These are phyloP conservation scores for Passerina amoena DNA, from an alignment of 2,113 vertebrate genomes.

Conservation along the genomic window DNA sequence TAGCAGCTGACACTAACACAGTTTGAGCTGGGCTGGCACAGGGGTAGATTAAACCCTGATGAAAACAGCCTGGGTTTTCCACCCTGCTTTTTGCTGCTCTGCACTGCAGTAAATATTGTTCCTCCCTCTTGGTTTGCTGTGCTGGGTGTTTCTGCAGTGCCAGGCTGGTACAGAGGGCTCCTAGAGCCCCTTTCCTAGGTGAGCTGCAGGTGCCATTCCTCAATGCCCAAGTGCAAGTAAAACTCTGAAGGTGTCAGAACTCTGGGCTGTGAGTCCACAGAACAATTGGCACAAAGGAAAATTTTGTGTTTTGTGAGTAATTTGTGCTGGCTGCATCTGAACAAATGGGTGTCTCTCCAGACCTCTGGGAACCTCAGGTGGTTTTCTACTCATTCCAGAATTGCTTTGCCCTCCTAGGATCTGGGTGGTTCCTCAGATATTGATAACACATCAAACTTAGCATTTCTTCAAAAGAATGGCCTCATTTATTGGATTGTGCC, in stretches of 20 bases:
- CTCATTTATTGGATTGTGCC: not conserved
- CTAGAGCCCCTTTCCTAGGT: not conserved
- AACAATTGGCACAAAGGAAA: not conserved
- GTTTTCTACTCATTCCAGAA: not conserved
- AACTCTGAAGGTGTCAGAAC: not conserved
- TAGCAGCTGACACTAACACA: not conserved
- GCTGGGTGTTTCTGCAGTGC: not conserved
- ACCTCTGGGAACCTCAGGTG: not conserved
- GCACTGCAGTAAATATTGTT: not conserved
- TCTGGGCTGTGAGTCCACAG: not conserved
- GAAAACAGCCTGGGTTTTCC: not conserved
- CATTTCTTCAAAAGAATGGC: not conserved
- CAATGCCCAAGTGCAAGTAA: not conserved
- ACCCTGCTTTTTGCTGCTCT: not conserved
- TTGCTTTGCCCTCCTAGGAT: not conserved
- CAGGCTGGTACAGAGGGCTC: not conserved
- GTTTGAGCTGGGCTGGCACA: not conserved
- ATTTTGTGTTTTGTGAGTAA: accelerated
- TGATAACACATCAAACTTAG: not conserved
- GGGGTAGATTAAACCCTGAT: not conserved
- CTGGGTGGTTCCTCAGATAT: not conserved
- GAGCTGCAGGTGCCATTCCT: not conserved
- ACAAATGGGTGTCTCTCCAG: not conserved
- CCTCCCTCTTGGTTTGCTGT: not conserved
- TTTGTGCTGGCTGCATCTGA: not conserved